phyloP scores from a whole-genome alignment of 2,888 invertebrate genomes.

The Germaria angustata region DNA sequence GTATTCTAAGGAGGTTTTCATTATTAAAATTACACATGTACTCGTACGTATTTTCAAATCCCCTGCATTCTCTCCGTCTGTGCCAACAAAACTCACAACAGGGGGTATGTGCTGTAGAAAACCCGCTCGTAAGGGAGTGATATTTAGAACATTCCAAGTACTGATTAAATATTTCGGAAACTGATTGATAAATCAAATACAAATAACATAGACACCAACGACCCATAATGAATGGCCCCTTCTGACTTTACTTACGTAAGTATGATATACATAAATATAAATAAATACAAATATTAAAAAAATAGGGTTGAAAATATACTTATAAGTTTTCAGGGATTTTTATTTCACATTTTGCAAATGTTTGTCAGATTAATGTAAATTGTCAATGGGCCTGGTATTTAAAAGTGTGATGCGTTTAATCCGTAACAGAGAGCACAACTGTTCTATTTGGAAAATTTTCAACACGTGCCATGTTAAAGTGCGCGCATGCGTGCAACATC shows the following conservation, averaged over 20 bases:
- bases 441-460: background rate
- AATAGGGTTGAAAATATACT: slow-evolving; percentile 6
- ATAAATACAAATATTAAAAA: too few species aligned
- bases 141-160: background rate
- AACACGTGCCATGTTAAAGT: background rate
- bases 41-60: slow-evolving; percentile 31
- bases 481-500: slow-evolving; percentile 22
- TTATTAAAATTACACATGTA: slow-evolving; percentile 6
- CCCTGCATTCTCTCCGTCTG: background rate
- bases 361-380: slow-evolving; percentile 28
- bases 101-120: background rate
- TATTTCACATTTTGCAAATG: slow-evolving; percentile 4
- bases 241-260: too few species aligned
- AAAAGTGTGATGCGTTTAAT: slow-evolving; percentile 10
- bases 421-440: background rate
- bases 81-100: background rate
- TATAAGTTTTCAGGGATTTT: background rate
- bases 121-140: background rate
- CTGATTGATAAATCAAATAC: background rate
- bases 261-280: too few species aligned
- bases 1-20: slow-evolving; percentile 26
- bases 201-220: background rate
- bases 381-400: background rate
- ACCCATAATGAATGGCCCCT: background rate
- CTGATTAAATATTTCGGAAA: slow-evolving; percentile 14